phyloP scores from a whole-genome alignment of 2,888 invertebrate genomes.

The Dynastes hyllus region DNA sequence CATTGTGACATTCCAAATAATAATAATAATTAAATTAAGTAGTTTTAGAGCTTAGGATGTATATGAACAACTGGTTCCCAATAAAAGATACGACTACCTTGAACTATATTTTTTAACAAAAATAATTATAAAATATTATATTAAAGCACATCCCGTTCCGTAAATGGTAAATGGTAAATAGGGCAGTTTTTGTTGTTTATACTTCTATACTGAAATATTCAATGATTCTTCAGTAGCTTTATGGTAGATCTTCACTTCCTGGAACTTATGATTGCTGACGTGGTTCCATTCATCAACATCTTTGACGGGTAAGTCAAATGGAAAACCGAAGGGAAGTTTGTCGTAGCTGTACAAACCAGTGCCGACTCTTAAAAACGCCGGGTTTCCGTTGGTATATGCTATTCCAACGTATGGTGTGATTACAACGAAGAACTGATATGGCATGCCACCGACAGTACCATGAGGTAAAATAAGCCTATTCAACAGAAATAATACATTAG shows the following conservation, averaged over 20 bases:
- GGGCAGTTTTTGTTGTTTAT: constrained; percentile 14
- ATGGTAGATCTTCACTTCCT: constrained; percentile 79
- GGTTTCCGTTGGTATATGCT: not conserved
- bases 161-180: constrained; percentile 17
- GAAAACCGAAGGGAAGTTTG: constrained; percentile 80
- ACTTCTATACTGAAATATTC: constrained; percentile 31
- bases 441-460: constrained; percentile 78
- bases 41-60: too few relatives aligned
- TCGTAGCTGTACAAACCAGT: constrained; percentile 68
- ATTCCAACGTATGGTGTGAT: constrained; percentile 67
- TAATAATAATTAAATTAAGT: too few relatives aligned
- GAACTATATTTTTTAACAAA: constrained; percentile 35
- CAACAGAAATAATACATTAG: not conserved
- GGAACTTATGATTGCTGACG: constrained; percentile 79
- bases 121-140: constrained; percentile 10
- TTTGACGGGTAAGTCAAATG: constrained; percentile 80
- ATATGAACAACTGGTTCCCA: too few relatives aligned
- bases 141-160: constrained; percentile 29
- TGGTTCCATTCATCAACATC: constrained; percentile 61
- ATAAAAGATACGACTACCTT: not conserved
- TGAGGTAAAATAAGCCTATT: constrained; percentile 78
- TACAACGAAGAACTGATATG: constrained; percentile 73
- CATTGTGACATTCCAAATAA: too few relatives aligned
- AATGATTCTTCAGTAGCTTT: constrained; percentile 57
- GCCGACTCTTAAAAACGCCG: too few relatives aligned